Conservation (phyloP, 2,113 vertebrate species). For the Typhlomys cinereus region DNA sequence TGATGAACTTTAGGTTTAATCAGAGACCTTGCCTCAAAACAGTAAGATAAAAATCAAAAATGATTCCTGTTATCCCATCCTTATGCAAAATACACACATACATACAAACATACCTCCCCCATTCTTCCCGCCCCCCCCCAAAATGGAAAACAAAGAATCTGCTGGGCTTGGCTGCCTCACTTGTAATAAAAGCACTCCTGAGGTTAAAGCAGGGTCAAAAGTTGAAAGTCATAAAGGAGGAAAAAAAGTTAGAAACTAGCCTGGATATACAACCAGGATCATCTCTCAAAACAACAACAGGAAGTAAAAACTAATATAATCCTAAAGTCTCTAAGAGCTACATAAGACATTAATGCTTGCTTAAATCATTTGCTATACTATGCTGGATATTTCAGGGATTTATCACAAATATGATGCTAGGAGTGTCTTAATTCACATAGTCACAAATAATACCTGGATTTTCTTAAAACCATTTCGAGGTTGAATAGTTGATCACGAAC, state of each 20-base stretch:
- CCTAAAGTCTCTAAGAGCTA: conserved; percentile 18
- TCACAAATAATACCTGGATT: not conserved
- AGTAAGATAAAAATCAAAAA: too few relatives aligned
- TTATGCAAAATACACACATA: too few relatives aligned
- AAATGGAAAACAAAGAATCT: too few relatives aligned
- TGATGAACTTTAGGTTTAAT: too few relatives aligned
- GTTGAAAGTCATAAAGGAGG: not conserved
- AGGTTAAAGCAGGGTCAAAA: not conserved
- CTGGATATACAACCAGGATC: not conserved
- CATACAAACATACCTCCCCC: not conserved
- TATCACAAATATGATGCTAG: not conserved
- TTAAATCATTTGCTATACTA: not conserved
- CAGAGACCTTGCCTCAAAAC: too few relatives aligned
- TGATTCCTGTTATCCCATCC: too few relatives aligned
- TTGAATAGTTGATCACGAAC: too few relatives aligned
- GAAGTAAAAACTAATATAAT: conserved; percentile 36
- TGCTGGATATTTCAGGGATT: not conserved
- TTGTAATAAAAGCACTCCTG: not conserved
- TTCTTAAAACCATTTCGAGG: not conserved
- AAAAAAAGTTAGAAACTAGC: not conserved
- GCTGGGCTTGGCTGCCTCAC: not conserved
- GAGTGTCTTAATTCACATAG: not conserved
- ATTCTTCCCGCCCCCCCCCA: too few relatives aligned
- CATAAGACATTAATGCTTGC: not conserved
- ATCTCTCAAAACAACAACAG: not conserved